Percentiles rank a stretch among this genome's conserved stretches.
Evolutionary conservation across 2,888 invertebrate species (phyloP).

Genomic region (Spodoptera picta): DNA sequence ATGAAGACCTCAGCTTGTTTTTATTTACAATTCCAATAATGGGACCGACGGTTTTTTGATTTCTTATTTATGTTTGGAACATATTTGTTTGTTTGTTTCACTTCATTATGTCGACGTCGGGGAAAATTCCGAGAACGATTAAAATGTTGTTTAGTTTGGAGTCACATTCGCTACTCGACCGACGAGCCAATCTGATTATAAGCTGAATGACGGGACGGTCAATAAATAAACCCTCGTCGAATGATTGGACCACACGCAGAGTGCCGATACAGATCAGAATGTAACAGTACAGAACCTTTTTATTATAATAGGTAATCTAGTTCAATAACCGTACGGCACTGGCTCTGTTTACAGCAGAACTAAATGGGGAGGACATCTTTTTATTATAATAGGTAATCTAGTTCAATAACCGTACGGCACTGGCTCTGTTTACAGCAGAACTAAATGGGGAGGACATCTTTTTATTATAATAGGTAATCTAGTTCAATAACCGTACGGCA

Average conservation of each 20-base stretch:
- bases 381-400: too few species aligned
- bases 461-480: too few species aligned
- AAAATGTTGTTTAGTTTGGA: slow-evolving; percentile 44
- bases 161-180: slow-evolving; percentile 41
- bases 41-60: slow-evolving; percentile 54
- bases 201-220: slow-evolving; percentile 26
- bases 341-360: too few species aligned
- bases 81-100: slow-evolving; percentile 42
- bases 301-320: too few species aligned
- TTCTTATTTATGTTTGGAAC: slow-evolving; percentile 46
- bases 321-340: too few species aligned
- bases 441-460: not conserved
- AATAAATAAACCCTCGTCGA: slow-evolving; percentile 24
- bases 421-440: too few species aligned
- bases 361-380: not conserved
- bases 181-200: slow-evolving; percentile 39
- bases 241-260: slow-evolving; percentile 49
- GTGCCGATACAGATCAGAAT: slow-evolving; percentile 3
- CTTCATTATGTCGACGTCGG: slow-evolving; percentile 37
- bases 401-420: too few species aligned
- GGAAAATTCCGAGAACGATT: slow-evolving; percentile 47
- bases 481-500: too few species aligned
- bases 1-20: slow-evolving; percentile 76
- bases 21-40: slow-evolving; percentile 67
- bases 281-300: slow-evolving; percentile 1